phyloP scores from a whole-genome alignment of 2,797 vertebrate species.

The Brachymystax lenok region DNA sequence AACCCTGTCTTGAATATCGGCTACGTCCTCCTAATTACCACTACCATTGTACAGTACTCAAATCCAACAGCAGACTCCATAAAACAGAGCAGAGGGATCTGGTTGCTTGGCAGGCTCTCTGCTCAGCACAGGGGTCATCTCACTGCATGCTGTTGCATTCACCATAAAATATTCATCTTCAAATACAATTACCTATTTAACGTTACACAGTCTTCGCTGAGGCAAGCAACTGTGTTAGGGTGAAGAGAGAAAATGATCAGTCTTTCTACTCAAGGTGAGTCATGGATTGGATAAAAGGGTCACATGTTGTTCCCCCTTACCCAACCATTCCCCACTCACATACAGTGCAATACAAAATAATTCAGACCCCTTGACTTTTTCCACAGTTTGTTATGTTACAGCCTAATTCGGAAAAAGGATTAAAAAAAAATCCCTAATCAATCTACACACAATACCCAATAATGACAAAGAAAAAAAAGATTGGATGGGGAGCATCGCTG shows the following conservation, averaged over 20 bases:
- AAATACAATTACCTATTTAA: constrained; percentile 56
- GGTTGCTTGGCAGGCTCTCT: constrained; percentile 41
- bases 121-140: constrained; percentile 50
- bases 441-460: background rate
- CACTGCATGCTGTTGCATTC: constrained; percentile 39
- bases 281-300: no score
- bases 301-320: background rate
- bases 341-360: no score
- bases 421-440: no score
- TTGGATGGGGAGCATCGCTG: no score
- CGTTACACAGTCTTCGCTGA: constrained; percentile 43
- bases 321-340: background rate
- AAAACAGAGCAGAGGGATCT: constrained; percentile 25
- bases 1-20: background rate
- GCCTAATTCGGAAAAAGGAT: no score
- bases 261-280: no score
- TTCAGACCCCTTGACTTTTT: no score
- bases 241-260: no score
- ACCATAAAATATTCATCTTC: constrained; percentile 65
- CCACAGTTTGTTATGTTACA: no score
- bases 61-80: constrained; percentile 30
- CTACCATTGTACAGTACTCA: constrained; percentile 27
- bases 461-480: no score
- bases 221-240: no score
- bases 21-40: constrained; percentile 58